Percentiles rank a stretch among this genome's conserved stretches.
phyloP scores from a whole-genome alignment of 2,888 invertebrate species.

The Rhabditoides inermis region DNA sequence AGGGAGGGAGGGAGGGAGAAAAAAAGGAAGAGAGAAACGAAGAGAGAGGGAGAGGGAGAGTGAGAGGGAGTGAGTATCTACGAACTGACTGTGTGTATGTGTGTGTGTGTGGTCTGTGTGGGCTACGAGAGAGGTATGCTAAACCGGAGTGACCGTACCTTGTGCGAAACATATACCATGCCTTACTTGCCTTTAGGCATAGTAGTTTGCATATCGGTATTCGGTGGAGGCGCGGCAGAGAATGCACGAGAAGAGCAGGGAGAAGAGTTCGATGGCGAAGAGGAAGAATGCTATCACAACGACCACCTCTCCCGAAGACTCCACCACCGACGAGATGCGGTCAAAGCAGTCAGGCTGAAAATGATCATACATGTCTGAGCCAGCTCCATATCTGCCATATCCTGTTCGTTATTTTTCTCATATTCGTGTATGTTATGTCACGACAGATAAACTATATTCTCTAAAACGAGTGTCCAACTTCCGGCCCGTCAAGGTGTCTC shows the following conservation, averaged over 20 bases:
- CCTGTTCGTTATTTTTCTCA: no score
- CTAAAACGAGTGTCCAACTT: no score
- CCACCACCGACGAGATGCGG: conserved; percentile 29
- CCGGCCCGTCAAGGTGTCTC: no score
- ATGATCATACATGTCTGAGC: no score
- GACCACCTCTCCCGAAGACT: conserved; percentile 28
- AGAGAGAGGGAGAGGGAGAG: conserved; percentile 1
- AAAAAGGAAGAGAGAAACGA: background rate
- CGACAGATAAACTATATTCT: no score
- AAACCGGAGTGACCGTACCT: no score
- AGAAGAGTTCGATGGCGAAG: conserved; percentile 32
- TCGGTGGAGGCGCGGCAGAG: conserved; percentile 42
- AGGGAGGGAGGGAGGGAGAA: background rate
- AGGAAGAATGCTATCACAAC: conserved; percentile 25
- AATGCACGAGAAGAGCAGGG: conserved; percentile 44
- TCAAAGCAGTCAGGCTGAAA: conserved; percentile 44
- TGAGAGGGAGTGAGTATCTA: background rate
- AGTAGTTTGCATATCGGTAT: conserved; percentile 30
- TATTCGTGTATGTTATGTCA: no score
- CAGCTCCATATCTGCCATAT: no score
- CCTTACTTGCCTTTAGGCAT: conserved; percentile 21
- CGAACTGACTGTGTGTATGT: background rate
- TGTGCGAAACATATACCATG: no score
- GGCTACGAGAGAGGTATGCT: no score
- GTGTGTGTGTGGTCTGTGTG: no score